Evolutionary conservation across 1,140 invertebrate species (phyloP).

Genomic region (Pachyrhynchus sulphureomaculatus): DNA sequence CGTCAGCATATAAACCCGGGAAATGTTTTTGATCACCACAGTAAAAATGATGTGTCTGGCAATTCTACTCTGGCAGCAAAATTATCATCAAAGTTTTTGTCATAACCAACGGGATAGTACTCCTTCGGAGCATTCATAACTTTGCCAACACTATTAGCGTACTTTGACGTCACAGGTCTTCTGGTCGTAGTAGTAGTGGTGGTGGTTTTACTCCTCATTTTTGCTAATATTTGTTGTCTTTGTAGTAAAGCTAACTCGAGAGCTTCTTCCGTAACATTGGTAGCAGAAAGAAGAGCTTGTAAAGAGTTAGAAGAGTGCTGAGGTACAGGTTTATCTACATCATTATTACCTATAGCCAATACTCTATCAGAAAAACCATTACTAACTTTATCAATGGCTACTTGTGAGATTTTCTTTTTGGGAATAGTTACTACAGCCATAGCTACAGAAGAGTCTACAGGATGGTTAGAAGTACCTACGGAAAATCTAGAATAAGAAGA

Average conservation of each 20-base stretch:
- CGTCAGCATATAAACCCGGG: constrained; percentile 85
- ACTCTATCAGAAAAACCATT: constrained; percentile 43
- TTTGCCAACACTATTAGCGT: constrained; percentile 58
- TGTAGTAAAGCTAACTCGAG: constrained; percentile 52
- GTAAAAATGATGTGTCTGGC: constrained; percentile 82
- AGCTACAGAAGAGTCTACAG: constrained; percentile 18
- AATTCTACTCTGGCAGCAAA: constrained; percentile 81
- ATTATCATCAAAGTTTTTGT: constrained; percentile 85
- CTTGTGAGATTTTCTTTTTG: constrained; percentile 28
- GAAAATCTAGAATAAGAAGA: constrained; percentile 57
- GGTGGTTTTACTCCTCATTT: constrained; percentile 36
- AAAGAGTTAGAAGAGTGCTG: constrained; percentile 37
- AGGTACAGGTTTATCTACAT: constrained; percentile 27
- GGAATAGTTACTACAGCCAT: constrained; percentile 40
- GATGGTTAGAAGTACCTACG: constrained; percentile 9
- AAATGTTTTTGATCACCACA: constrained; percentile 89
- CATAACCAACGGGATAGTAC: constrained; percentile 83
- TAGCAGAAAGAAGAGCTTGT: constrained; percentile 37
- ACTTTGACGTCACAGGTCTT: constrained; percentile 38
- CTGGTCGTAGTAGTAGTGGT: constrained; percentile 42
- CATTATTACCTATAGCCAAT: constrained; percentile 29
- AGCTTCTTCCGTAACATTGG: constrained; percentile 48
- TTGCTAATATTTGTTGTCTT: constrained; percentile 37
- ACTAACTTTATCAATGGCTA: constrained; percentile 42
- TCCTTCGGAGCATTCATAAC: constrained; percentile 88